phyloP scores from a whole-genome alignment of 2,888 invertebrate species.

The Teleiodes luculella region DNA sequence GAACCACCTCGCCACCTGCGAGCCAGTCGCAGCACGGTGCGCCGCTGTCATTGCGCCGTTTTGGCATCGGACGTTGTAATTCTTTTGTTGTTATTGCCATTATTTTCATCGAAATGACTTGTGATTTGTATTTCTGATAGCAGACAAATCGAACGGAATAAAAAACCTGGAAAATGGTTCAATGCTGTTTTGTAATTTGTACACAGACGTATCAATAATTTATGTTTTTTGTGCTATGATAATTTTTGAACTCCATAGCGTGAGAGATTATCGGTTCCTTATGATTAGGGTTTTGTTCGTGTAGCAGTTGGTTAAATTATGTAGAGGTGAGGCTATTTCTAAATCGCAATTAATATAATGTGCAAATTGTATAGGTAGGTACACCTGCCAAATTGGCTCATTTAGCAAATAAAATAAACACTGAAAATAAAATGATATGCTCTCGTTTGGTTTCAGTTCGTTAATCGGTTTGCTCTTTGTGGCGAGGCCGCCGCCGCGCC shows the following conservation, averaged over 20 bases:
- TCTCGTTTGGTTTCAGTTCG: conserved; percentile 63
- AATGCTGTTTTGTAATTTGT: conserved; percentile 6
- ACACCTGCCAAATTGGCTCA: conserved; percentile 6
- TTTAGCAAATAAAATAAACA: conserved; percentile 32
- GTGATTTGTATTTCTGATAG: conserved; percentile 50
- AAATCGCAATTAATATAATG: background rate
- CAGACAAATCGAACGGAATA: conserved; percentile 38
- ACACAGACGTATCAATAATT: conserved; percentile 1
- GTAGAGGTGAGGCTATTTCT: background rate
- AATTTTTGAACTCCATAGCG: background rate
- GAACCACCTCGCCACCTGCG: conserved; percentile 70
- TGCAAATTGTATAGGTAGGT: background rate
- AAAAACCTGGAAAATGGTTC: conserved; percentile 11
- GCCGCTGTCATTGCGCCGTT: conserved; percentile 57
- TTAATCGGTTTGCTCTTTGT: conserved; percentile 66
- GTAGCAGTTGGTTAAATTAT: background rate
- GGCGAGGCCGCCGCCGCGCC: conserved; percentile 49
- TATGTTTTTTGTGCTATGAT: background rate
- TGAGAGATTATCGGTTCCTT: conserved; percentile 36
- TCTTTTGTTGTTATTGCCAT: conserved; percentile 70
- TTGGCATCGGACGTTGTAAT: conserved; percentile 70
- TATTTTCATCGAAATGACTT: conserved; percentile 67
- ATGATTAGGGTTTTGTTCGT: conserved; percentile 23
- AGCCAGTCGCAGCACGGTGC: too few relatives aligned
- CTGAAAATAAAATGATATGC: conserved; percentile 56